phyloP scores from a whole-genome alignment of 64 coral and sea anemone species.

The Stichodactyla mertensii region DNA sequence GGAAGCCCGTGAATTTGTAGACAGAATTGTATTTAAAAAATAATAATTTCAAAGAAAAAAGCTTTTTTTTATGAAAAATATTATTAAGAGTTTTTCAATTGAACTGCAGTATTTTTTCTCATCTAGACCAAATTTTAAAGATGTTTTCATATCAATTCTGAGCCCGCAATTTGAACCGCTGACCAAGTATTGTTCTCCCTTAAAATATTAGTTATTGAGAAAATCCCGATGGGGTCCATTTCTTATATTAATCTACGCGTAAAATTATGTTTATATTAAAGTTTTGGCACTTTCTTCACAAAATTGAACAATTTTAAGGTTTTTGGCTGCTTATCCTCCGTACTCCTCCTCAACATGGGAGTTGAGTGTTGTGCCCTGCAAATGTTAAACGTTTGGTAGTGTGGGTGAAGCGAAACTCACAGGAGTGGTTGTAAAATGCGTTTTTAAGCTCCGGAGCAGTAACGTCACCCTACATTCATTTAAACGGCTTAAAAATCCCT shows the following conservation, averaged over 20 bases:
- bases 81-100: not conserved
- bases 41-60: not conserved
- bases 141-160: constrained; percentile 3
- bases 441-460: too few relatives aligned
- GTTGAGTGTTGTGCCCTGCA: too few relatives aligned
- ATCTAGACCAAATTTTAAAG: not conserved
- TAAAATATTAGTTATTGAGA: not conserved
- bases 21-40: not conserved
- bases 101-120: not conserved
- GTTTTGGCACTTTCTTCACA: constrained; percentile 12
- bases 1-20: not conserved
- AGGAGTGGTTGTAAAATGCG: too few relatives aligned
- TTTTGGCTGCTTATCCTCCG: not conserved
- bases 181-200: not conserved
- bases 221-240: not conserved
- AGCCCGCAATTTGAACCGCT: constrained; percentile 17
- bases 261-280: not conserved
- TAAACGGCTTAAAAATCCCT: too few relatives aligned
- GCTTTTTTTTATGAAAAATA: not conserved
- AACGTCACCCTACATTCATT: too few relatives aligned
- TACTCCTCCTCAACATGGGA: too few relatives aligned
- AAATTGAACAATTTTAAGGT: constrained; percentile 12
- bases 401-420: too few relatives aligned
- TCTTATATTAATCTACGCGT: not conserved
- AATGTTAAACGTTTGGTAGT: too few relatives aligned